Evolutionary conservation across 2,113 vertebrate species (phyloP), one percentile per base, ranked within the genome.

Genomic region (Strigops habroptila): DNA sequence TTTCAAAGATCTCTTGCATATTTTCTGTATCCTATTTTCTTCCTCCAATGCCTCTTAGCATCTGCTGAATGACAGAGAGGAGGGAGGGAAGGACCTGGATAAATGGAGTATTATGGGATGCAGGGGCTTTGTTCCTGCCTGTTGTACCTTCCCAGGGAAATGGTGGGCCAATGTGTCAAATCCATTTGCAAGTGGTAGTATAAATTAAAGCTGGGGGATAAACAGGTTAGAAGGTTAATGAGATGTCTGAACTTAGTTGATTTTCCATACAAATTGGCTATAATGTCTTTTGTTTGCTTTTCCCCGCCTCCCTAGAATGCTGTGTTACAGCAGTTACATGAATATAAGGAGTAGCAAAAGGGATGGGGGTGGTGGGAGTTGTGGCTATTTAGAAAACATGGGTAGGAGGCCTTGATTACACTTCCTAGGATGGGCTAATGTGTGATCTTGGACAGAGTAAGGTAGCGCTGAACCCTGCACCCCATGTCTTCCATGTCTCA

Each of bases 141-240:
- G 68, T 68, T 96, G 77, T 65, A 81, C 80, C 76, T 93, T 95
- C 90, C 80, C 64, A 87, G 83, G 68, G 60, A 92, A 75, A 67
- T 12, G 18, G 14, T 82, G 77, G 88, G 49, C 49, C 53, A 80
- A 33, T 73, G 86, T 92, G 82, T 86, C 89, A 92, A 93, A 94
- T 52, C 60, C 82, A 86, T 91, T 90, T 88, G 85, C 73, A 94
- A 86, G 83, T 33, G 6, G 74, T 18, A 84, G 77, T 94, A 59
- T 87, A 87, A 95, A 91, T 79, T 89, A 84, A 90, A 92, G 80
- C 93, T 76, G 35, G 52, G 73, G 88, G 74, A 92, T 91, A 92
- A 96, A 77, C 46, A 69, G 92, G 94, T 95, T 97, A 89, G 74
- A 67, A 88, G 93, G 92, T 87, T 96, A 97, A 94, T 94, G 93